Conservation (phyloP, 1,140 invertebrate species). For the Carposina sasakii region DNA sequence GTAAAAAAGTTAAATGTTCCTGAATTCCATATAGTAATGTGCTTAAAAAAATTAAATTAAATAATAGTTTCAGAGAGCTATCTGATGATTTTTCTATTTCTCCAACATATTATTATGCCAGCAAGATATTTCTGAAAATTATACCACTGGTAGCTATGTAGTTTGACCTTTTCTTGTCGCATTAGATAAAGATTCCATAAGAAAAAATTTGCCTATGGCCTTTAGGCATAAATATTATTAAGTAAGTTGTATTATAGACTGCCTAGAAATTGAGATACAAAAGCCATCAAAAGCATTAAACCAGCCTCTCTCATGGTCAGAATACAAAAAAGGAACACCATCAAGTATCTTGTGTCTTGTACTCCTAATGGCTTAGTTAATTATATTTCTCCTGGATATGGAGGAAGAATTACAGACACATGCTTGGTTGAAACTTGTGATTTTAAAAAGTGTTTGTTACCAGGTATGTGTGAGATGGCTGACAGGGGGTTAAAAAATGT, state of each 20-base stretch:
- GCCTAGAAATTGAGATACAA: constrained; percentile 60
- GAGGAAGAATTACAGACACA: constrained; percentile 45
- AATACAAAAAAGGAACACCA: constrained; percentile 52
- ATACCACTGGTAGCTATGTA: too few relatives aligned
- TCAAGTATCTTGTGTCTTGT: constrained; percentile 56
- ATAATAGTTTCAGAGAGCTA: too few relatives aligned
- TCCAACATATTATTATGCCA: too few relatives aligned
- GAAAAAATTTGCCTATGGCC: too few relatives aligned
- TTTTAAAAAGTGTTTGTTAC: constrained; percentile 35
- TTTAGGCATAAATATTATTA: constrained; percentile 63
- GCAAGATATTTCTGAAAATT: too few relatives aligned
- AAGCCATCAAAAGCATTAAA: constrained; percentile 43
- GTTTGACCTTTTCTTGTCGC: too few relatives aligned
- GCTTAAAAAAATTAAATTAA: not conserved
- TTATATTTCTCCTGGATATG: constrained; percentile 55
- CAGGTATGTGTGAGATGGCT: constrained; percentile 33
- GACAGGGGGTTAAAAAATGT: constrained; percentile 53
- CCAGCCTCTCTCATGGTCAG: constrained; percentile 41
- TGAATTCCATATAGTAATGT: not conserved
- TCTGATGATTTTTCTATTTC: too few relatives aligned
- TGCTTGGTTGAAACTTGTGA: constrained; percentile 42
- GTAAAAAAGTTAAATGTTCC: constrained; percentile 10
- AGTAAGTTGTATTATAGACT: constrained; percentile 64
- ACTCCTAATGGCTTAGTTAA: constrained; percentile 59
- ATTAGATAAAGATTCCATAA: too few relatives aligned